A percentile compares a stretch with the other conserved stretches of the same genome.
phyloP scores from a whole-genome alignment of 92 coral and sea anemone species.

The Actinostola sp. region DNA sequence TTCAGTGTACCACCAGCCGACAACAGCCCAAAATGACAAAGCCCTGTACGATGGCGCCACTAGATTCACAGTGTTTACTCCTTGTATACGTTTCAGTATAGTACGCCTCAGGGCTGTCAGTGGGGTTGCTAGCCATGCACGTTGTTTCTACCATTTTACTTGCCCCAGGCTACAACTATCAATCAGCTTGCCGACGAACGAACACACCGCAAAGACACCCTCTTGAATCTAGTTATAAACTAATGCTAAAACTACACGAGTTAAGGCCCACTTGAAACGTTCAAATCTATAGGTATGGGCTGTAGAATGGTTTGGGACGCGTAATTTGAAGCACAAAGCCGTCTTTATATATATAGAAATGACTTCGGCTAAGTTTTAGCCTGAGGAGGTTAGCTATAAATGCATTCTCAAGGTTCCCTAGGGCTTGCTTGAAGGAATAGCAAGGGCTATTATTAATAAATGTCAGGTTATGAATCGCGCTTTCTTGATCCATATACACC shows the following conservation, averaged over 20 bases:
- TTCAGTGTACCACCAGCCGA: no score
- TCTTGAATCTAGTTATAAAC: neutral
- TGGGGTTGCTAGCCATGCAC: slow-evolving; percentile 16
- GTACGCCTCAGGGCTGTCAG: slow-evolving; percentile 8
- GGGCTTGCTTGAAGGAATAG: slow-evolving; percentile 20
- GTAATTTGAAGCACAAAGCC: no score
- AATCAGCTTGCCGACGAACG: slow-evolving; percentile 1
- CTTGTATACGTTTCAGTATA: neutral
- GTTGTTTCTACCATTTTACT: neutral
- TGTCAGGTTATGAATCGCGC: no score
- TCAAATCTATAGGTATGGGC: no score
- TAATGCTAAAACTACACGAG: slow-evolving; percentile 3
- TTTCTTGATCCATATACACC: no score
- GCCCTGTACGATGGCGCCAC: neutral
- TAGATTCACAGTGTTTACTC: neutral
- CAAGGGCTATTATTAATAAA: no score
- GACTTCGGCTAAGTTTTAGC: no score
- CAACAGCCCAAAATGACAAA: no score
- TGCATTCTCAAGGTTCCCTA: slow-evolving; percentile 23
- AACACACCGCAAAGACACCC: neutral
- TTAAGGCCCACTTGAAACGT: neutral
- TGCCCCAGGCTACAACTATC: slow-evolving; percentile 6
- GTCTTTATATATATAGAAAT: no score
- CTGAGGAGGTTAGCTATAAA: neutral
- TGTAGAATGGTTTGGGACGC: no score